phyloP scores from a whole-genome alignment of 2,888 invertebrate genomes.

The Callosobruchus maculatus region DNA sequence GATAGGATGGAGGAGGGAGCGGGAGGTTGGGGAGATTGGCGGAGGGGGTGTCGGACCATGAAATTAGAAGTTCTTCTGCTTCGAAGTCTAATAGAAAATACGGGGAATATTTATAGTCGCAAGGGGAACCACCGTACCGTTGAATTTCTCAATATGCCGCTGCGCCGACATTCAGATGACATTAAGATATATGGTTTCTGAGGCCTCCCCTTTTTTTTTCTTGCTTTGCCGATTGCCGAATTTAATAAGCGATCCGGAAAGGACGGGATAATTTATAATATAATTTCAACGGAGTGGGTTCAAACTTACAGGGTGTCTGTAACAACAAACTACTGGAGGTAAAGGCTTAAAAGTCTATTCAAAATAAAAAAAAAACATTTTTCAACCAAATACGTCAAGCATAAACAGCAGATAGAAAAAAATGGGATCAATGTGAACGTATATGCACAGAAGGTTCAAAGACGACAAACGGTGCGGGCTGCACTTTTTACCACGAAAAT shows the following conservation, averaged over 20 bases:
- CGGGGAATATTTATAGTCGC: conserved; percentile 36
- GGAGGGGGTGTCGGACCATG: conserved; percentile 44
- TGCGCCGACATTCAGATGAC: conserved; percentile 20
- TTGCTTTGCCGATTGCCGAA: conserved; percentile 3
- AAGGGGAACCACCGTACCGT: conserved; percentile 14
- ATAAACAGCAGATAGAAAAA: too few relatives aligned
- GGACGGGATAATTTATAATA: conserved; percentile 13
- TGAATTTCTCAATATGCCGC: conserved; percentile 27
- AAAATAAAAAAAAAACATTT: too few relatives aligned
- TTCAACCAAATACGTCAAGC: too few relatives aligned
- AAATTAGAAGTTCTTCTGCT: conserved; percentile 44
- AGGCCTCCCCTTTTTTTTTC: neutral
- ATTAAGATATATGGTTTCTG: conserved; percentile 17
- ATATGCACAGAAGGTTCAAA: too few relatives aligned
- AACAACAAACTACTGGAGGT: too few relatives aligned
- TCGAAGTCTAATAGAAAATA: conserved; percentile 38
- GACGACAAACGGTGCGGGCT: too few relatives aligned
- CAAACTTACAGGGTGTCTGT: too few relatives aligned
- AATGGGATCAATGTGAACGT: too few relatives aligned
- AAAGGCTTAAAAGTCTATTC: too few relatives aligned
- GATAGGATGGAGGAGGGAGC: conserved; percentile 43
- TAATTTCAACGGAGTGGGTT: neutral
- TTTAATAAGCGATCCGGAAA: conserved; percentile 18
- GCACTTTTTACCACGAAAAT: too few relatives aligned
- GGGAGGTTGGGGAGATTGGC: conserved; percentile 38